These are phyloP conservation scores for Pegoplata infirma DNA, from an alignment of 2,888 invertebrate species.

Conservation along the genomic window DNA sequence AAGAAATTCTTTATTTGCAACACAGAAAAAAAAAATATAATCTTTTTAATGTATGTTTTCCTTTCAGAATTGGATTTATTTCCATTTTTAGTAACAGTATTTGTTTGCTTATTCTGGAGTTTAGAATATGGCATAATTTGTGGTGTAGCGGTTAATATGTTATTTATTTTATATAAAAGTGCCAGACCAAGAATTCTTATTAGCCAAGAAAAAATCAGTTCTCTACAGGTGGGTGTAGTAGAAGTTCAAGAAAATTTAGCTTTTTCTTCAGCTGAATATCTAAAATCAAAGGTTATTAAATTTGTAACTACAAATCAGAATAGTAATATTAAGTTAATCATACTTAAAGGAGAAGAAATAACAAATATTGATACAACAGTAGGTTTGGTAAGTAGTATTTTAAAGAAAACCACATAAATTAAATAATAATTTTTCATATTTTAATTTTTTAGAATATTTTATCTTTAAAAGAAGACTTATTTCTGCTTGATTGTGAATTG, in stretches of 20 bases:
- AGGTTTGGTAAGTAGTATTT: slow-evolving; percentile 80
- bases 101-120: slow-evolving; percentile 88
- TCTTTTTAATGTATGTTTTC: slow-evolving; percentile 44
- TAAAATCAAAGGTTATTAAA: slow-evolving; percentile 83
- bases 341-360: slow-evolving; percentile 85
- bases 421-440: not conserved
- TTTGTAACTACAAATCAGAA: slow-evolving; percentile 82
- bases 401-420: slow-evolving; percentile 4
- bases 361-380: slow-evolving; percentile 82
- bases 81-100: slow-evolving; percentile 89
- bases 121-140: slow-evolving; percentile 92
- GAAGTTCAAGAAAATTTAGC: slow-evolving; percentile 85
- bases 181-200: slow-evolving; percentile 88
- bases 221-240: slow-evolving; percentile 79
- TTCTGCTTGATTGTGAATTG: slow-evolving; percentile 78
- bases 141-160: slow-evolving; percentile 88
- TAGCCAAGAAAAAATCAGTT: slow-evolving; percentile 69
- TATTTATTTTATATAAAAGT: slow-evolving; percentile 90
- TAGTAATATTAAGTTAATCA: slow-evolving; percentile 81
- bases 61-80: slow-evolving; percentile 89
- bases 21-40: no score
- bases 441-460: slow-evolving; percentile 79
- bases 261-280: slow-evolving; percentile 90
- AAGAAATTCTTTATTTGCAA: no score
- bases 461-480: slow-evolving; percentile 80